Evolutionary conservation across 2,113 vertebrate genomes (phyloP).

Genomic region (Leucoraja erinaceus): DNA sequence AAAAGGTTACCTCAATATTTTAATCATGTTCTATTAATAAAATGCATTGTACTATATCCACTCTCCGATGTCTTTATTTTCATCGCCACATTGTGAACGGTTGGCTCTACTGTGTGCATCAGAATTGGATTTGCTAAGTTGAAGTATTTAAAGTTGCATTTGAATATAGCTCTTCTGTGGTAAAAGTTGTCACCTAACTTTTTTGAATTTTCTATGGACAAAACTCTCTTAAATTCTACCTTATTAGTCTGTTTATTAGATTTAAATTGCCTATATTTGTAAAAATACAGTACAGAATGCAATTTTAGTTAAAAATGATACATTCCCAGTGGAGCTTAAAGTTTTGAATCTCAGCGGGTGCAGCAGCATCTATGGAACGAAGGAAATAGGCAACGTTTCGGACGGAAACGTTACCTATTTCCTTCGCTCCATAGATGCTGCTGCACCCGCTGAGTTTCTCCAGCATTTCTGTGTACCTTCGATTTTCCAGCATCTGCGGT

Average conservation of each 20-base stretch:
- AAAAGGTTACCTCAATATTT: conserved; percentile 44
- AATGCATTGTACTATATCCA: conserved; percentile 22
- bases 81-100: background rate
- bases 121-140: background rate
- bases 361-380: no score
- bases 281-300: background rate
- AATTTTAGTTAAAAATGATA: background rate
- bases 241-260: no score
- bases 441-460: no score
- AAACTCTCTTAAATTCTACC: background rate
- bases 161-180: background rate
- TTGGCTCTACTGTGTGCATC: background rate
- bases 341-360: no score
- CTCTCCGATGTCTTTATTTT: background rate
- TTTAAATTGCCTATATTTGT: background rate
- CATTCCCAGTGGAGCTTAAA: background rate
- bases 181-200: background rate
- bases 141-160: background rate
- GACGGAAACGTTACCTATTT: no score
- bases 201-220: background rate
- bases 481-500: no score
- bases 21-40: conserved; percentile 56
- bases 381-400: no score
- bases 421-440: no score
- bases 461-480: no score